These are phyloP conservation scores for Melanargia galathea DNA, from an alignment of 2,888 invertebrate genomes.

Conservation along the genomic window DNA sequence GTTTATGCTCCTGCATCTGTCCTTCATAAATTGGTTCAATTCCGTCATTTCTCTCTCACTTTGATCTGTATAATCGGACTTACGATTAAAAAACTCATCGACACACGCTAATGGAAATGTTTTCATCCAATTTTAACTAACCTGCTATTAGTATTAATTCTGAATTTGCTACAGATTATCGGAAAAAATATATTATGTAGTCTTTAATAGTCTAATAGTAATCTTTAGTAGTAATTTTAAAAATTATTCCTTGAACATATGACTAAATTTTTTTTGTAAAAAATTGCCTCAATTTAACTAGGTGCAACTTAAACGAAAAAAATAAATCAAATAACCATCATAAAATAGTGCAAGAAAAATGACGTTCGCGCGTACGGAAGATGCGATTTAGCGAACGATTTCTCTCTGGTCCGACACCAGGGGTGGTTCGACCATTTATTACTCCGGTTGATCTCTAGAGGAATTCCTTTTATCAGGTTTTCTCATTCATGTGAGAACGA, in stretches of 20 bases:
- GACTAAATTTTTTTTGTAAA: too few relatives aligned
- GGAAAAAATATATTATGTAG: too few relatives aligned
- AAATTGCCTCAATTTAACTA: too few relatives aligned
- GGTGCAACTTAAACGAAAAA: not conserved
- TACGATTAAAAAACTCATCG: constrained; percentile 38
- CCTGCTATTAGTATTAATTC: constrained; percentile 13
- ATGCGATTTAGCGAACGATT: constrained; percentile 53
- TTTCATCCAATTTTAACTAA: constrained; percentile 39
- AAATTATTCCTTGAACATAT: too few relatives aligned
- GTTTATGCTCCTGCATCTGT: constrained; percentile 47
- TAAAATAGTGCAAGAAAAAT: too few relatives aligned
- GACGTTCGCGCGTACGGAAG: constrained; percentile 45
- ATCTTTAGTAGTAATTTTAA: too few relatives aligned
- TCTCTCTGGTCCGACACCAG: constrained; percentile 37
- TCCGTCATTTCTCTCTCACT: constrained; percentile 44
- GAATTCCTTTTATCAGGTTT: constrained; percentile 65
- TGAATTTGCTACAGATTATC: too few relatives aligned
- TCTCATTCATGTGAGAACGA: constrained; percentile 57
- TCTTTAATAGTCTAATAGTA: too few relatives aligned
- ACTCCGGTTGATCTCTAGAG: constrained; percentile 61
- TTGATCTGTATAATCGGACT: constrained; percentile 52
- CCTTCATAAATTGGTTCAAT: constrained; percentile 58
- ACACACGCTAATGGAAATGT: constrained; percentile 40
- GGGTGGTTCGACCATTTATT: constrained; percentile 57
- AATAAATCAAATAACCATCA: constrained; percentile 10